Percentiles rank a stretch among this genome's conserved stretches.
Conservation (phyloP, 2,113 vertebrate genomes). For the Epinephelus fuscoguttatus region DNA sequence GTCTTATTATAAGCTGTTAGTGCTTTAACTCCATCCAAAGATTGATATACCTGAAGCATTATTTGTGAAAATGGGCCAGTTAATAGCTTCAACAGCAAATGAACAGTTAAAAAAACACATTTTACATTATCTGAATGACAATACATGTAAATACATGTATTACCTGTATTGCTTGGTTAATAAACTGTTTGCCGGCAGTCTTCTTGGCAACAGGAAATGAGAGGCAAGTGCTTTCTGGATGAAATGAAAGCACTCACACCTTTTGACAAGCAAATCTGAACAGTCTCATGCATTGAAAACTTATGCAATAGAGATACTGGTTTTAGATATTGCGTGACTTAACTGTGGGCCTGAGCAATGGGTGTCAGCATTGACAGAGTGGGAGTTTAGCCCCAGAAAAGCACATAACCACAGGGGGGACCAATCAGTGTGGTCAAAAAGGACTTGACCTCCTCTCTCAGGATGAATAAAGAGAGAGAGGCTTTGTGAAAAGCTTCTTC, state of each 20-base stretch:
- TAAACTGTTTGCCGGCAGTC: conserved; percentile 17
- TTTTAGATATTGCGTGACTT: conserved; percentile 49
- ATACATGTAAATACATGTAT: conserved; percentile 14
- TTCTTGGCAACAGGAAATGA: neutral
- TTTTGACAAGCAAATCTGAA: conserved; percentile 28
- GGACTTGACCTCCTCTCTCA: conserved; percentile 40
- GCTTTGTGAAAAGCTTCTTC: conserved; percentile 46
- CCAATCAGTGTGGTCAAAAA: conserved; percentile 57
- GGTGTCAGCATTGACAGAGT: conserved; percentile 28
- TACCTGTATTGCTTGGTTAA: conserved; percentile 32
- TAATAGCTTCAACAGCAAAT: neutral
- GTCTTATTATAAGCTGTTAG: conserved; percentile 6
- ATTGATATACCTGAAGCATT: conserved; percentile 28
- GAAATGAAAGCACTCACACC: conserved; percentile 34
- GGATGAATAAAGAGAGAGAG: conserved; percentile 40
- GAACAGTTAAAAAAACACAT: neutral
- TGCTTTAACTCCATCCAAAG: conserved; percentile 35
- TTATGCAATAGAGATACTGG: conserved; percentile 13
- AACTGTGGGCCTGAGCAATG: conserved; percentile 37
- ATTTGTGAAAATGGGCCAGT: neutral
- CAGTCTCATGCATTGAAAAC: conserved; percentile 45
- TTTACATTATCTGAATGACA: conserved; percentile 11
- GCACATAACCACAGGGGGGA: conserved; percentile 45
- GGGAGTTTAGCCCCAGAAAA: conserved; percentile 35
- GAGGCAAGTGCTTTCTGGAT: conserved; percentile 18